Evolutionary conservation across 2,113 vertebrate genomes (phyloP).

Genomic region (Mungos mungo): DNA sequence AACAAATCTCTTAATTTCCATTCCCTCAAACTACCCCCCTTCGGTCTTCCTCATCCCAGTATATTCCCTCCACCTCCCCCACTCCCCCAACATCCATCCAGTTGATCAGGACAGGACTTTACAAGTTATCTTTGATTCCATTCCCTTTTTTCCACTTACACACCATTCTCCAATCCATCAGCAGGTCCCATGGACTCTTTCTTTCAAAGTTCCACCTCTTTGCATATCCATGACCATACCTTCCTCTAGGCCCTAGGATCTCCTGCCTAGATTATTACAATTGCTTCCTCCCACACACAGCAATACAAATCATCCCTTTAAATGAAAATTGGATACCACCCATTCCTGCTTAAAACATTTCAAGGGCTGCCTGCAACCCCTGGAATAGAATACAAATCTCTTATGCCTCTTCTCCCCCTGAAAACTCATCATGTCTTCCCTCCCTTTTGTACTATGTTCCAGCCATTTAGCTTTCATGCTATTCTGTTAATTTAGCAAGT

Average conservation of each 20-base stretch:
- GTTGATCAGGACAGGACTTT: neutral
- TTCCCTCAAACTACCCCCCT: neutral
- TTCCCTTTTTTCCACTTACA: neutral
- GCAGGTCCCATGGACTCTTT: neutral
- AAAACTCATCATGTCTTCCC: neutral
- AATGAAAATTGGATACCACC: neutral
- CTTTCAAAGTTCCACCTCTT: neutral
- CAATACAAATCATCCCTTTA: neutral
- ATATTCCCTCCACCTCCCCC: too few species aligned
- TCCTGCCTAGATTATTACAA: neutral
- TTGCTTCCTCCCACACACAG: neutral
- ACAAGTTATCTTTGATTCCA: neutral
- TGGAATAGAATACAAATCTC: neutral
- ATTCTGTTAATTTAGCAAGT: neutral
- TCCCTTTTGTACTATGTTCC: neutral
- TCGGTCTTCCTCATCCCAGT: neutral
- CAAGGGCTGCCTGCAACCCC: neutral
- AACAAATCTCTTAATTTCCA: neutral
- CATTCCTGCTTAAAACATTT: neutral
- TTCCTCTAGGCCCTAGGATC: neutral
- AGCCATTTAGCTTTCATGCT: neutral
- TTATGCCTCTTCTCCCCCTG: neutral
- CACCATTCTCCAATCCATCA: neutral
- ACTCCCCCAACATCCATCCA: neutral
- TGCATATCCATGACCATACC: neutral